A percentile compares a stretch with the other conserved stretches of the same genome.
phyloP scores from a whole-genome alignment of 2,113 vertebrate genomes.

The Gnathochromis pfefferi region DNA sequence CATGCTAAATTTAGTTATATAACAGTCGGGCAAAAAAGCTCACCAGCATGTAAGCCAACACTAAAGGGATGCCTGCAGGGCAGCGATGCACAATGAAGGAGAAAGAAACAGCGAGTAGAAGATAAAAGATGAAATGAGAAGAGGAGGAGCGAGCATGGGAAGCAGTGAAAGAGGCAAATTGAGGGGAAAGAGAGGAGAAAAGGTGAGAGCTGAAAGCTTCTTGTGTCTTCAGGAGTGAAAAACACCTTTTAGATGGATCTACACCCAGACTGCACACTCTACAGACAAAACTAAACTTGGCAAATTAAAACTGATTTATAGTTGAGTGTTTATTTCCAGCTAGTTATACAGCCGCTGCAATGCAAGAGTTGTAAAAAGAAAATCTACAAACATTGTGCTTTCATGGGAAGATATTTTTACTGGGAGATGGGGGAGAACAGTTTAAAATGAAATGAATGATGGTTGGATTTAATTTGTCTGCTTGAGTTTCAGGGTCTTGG shows the following conservation, averaged over 20 bases:
- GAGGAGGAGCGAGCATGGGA: background rate
- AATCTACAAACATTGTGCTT: background rate
- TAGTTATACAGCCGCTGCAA: background rate
- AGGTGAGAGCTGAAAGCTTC: background rate
- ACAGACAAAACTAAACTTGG: background rate
- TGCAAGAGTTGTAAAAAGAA: background rate
- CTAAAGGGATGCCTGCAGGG: conserved; percentile 47
- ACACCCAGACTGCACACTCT: background rate
- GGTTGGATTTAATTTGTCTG: background rate
- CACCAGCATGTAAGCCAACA: conserved; percentile 45
- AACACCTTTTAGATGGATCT: background rate
- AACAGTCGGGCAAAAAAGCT: conserved; percentile 31
- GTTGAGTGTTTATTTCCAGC: background rate
- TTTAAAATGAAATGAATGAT: background rate
- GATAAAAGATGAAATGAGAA: conserved; percentile 26
- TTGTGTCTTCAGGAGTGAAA: background rate
- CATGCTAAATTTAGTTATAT: conserved; percentile 55
- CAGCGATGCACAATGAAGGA: conserved; percentile 41
- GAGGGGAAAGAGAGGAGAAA: conserved; percentile 11
- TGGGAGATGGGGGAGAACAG: background rate
- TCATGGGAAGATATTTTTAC: background rate
- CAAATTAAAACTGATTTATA: background rate
- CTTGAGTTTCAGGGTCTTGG: background rate
- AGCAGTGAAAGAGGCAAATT: conserved; percentile 10
- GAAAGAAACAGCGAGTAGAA: conserved; percentile 16